Percentiles rank a stretch among this genome's conserved stretches.
These are phyloP conservation scores for Drosophila phalerata DNA, from an alignment of 2,888 invertebrate species.

Conservation along the genomic window DNA sequence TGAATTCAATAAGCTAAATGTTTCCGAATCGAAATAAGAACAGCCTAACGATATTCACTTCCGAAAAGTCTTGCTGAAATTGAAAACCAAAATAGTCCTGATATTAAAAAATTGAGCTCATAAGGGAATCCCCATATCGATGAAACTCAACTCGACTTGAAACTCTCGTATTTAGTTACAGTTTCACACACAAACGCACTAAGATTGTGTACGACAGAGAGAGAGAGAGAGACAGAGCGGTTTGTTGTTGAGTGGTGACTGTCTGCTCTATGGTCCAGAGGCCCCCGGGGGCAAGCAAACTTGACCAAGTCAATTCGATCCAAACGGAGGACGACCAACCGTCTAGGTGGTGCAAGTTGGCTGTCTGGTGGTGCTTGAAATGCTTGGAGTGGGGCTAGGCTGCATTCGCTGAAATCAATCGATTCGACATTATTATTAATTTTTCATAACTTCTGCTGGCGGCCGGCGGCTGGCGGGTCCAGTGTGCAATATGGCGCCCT, in stretches of 20 bases:
- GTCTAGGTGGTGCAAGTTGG: conserved; percentile 64
- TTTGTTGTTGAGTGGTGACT: conserved; percentile 53
- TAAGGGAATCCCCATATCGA: conserved; percentile 28
- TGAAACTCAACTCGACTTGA: background rate
- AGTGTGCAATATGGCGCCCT: conserved; percentile 80
- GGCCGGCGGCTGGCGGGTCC: conserved; percentile 67
- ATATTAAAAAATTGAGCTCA: background rate
- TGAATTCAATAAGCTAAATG: too few species aligned
- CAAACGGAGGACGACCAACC: conserved; percentile 64
- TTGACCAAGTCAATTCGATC: conserved; percentile 76
- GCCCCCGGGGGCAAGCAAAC: conserved; percentile 59
- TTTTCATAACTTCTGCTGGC: conserved; percentile 84
- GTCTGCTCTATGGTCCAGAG: conserved; percentile 51
- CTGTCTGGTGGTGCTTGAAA: conserved; percentile 28
- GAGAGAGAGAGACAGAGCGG: background rate
- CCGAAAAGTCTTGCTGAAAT: too few species aligned
- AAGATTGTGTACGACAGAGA: conserved; percentile 10
- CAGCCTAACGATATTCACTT: too few species aligned
- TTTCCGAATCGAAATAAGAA: too few species aligned
- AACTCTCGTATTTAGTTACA: conserved; percentile 73
- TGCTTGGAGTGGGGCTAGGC: conserved; percentile 27
- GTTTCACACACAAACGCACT: conserved; percentile 65
- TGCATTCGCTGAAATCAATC: conserved; percentile 82
- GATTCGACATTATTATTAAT: conserved; percentile 85
- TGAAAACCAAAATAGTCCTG: too few species aligned